Percentiles rank a stretch among this genome's conserved stretches.
phyloP scores from a whole-genome alignment of 2,888 invertebrate genomes.

The Ormyrus pomaceus region DNA sequence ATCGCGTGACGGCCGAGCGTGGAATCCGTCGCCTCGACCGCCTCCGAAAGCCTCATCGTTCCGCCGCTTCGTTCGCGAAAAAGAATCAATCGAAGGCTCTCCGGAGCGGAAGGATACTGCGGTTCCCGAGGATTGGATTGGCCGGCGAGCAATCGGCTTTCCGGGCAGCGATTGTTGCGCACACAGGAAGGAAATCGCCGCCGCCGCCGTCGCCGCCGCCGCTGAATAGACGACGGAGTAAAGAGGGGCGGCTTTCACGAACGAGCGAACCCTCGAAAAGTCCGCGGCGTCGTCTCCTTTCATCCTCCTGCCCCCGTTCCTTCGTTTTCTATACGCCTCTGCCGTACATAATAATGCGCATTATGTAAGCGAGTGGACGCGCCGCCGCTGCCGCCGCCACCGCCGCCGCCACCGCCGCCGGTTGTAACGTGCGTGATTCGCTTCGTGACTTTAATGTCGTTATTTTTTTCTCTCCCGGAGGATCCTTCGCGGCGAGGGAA shows the following conservation, averaged over 20 bases:
- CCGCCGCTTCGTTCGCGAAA: background rate
- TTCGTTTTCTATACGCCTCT: background rate
- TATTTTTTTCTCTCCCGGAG: constrained; percentile 7
- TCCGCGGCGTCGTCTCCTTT: background rate
- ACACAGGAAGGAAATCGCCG: constrained; percentile 51
- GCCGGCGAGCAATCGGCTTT: constrained; percentile 29
- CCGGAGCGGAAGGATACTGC: constrained; percentile 54
- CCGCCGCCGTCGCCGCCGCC: background rate
- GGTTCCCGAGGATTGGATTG: constrained; percentile 24
- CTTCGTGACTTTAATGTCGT: constrained; percentile 36
- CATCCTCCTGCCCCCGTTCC: background rate
- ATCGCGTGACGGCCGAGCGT: too few species aligned
- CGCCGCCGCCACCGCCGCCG: too few species aligned
- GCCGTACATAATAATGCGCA: constrained; percentile 34
- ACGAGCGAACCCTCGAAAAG: background rate
- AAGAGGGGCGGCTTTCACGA: constrained; percentile 6
- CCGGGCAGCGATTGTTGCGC: constrained; percentile 7
- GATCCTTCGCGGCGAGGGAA: background rate
- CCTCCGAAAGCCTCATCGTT: background rate
- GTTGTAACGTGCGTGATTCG: constrained; percentile 47
- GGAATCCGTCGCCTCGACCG: background rate
- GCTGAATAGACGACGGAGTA: constrained; percentile 16
- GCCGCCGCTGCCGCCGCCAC: background rate
- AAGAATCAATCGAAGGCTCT: background rate
- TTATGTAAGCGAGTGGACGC: constrained; percentile 35